These are phyloP conservation scores for Stigmatopora argus DNA, from an alignment of 2,113 vertebrate genomes.

Conservation along the genomic window DNA sequence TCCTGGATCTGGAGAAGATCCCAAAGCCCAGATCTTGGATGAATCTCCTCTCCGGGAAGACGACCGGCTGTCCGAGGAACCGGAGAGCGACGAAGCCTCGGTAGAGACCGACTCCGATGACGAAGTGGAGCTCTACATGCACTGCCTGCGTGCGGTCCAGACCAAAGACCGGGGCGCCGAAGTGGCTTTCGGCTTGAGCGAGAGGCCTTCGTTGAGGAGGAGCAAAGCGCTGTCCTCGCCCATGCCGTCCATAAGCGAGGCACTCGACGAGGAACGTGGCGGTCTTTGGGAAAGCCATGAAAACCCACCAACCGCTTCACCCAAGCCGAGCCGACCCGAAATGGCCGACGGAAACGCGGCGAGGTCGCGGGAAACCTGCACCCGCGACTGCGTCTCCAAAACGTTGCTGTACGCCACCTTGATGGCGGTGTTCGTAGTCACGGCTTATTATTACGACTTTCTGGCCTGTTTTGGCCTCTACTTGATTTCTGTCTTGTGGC, in stretches of 20 bases:
- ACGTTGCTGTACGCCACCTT: slow-evolving; percentile 72
- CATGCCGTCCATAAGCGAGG: slow-evolving; percentile 66
- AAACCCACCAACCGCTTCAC: slow-evolving; percentile 21
- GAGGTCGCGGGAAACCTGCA: slow-evolving; percentile 58
- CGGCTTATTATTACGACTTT: slow-evolving; percentile 83
- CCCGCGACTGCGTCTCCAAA: slow-evolving; percentile 68
- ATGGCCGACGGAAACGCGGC: slow-evolving; percentile 31
- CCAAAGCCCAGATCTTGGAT: neutral
- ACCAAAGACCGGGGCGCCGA: slow-evolving; percentile 19
- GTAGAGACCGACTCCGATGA: slow-evolving; percentile 64
- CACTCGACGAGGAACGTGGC: slow-evolving; percentile 54
- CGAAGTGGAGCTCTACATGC: slow-evolving; percentile 69
- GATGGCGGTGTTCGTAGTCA: slow-evolving; percentile 78
- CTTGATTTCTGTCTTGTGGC: slow-evolving; percentile 81
- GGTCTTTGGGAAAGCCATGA: slow-evolving; percentile 14
- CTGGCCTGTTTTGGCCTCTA: slow-evolving; percentile 85
- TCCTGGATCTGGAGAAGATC: slow-evolving; percentile 8
- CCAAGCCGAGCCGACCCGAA: slow-evolving; percentile 36
- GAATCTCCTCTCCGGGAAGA: neutral
- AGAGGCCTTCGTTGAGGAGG: slow-evolving; percentile 37
- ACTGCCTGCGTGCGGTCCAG: slow-evolving; percentile 55
- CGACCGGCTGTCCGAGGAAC: slow-evolving; percentile 3
- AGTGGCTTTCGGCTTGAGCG: slow-evolving; percentile 10
- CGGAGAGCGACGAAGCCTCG: slow-evolving; percentile 28
- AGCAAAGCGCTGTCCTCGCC: slow-evolving; percentile 31